phyloP scores from a whole-genome alignment of 2,113 vertebrate species.

The Cisticola juncidis region DNA sequence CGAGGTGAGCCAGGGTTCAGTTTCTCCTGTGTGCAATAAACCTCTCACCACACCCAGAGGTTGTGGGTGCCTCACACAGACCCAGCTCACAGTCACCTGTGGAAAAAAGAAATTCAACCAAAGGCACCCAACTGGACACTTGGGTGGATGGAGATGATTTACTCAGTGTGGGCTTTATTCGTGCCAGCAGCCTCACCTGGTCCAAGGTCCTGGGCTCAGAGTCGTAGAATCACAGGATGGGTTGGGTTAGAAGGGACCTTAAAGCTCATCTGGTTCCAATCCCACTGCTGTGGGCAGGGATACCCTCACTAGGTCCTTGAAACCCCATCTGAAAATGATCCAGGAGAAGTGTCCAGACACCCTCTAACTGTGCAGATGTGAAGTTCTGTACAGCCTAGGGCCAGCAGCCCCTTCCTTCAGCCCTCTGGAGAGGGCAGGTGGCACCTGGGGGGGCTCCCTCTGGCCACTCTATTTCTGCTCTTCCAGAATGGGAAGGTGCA shows the following conservation, averaged over 20 bases:
- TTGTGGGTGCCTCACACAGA: background rate
- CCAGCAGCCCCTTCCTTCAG: background rate
- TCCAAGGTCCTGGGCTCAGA: background rate
- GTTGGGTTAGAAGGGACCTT: background rate
- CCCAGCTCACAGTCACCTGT: fast-evolving
- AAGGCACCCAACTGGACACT: background rate
- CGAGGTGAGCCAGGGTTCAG: background rate
- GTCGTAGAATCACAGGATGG: background rate
- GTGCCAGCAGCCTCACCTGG: background rate
- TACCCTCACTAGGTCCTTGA: background rate
- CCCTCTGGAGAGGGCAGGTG: background rate
- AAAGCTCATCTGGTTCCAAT: background rate
- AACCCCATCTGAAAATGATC: background rate
- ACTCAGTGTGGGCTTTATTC: background rate
- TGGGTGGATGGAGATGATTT: background rate
- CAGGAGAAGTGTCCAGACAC: background rate
- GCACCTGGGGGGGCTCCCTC: background rate
- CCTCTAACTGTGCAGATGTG: background rate
- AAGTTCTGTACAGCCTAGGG: background rate
- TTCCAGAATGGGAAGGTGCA: background rate
- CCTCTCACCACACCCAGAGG: background rate
- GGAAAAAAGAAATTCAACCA: background rate
- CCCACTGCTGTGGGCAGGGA: background rate
- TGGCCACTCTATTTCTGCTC: background rate
- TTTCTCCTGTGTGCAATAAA: background rate